Evolutionary conservation across 2,113 vertebrate species (phyloP).

Genomic region (Menura novaehollandiae): DNA sequence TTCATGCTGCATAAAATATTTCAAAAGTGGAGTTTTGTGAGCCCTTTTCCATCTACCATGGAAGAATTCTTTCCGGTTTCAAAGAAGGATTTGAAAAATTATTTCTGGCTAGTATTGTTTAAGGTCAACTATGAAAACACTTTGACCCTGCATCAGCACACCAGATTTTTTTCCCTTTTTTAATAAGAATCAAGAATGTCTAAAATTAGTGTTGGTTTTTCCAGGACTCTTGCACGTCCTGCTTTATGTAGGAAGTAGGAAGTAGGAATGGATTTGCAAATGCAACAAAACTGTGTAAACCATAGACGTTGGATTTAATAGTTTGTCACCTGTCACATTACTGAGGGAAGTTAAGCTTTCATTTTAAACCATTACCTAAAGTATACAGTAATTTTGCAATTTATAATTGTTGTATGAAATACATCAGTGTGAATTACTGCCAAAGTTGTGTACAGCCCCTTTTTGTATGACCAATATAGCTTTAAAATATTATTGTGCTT

Average conservation of each 20-base stretch:
- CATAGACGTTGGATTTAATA: fast-evolving
- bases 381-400: neutral
- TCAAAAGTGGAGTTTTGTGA: neutral
- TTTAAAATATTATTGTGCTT: neutral
- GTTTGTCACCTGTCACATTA: neutral
- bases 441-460: neutral
- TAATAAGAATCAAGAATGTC: neutral
- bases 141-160: neutral
- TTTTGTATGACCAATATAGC: neutral
- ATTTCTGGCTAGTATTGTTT: neutral
- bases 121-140: neutral
- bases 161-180: neutral
- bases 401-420: neutral
- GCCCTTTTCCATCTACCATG: neutral
- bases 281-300: neutral
- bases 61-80: neutral
- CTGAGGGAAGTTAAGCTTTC: neutral
- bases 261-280: neutral
- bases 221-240: neutral
- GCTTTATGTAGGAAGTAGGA: neutral
- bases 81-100: neutral
- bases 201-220: neutral
- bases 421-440: neutral
- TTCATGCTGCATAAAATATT: neutral
- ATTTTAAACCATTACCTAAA: neutral